phyloP scores from a whole-genome alignment of 2,888 invertebrate genomes.

The Oxyscelio sp. region DNA sequence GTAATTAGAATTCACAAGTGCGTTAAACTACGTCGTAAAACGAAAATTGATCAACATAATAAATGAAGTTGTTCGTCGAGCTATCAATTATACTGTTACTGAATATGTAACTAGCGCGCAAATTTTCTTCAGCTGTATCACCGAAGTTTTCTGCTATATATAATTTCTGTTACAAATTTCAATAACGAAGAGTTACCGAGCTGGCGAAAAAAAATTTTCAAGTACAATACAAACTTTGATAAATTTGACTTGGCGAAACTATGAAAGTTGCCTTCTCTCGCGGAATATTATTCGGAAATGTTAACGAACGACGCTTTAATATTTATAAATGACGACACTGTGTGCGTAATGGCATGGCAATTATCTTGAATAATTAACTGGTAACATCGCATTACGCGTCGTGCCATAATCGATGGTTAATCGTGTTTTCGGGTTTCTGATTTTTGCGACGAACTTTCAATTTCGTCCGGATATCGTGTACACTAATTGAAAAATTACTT shows the following conservation, averaged over 20 bases:
- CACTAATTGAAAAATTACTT: no score
- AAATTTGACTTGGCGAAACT: constrained; percentile 72
- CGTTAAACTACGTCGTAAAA: constrained; percentile 53
- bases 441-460: not conserved
- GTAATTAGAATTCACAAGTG: constrained; percentile 46
- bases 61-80: constrained; percentile 65
- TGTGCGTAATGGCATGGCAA: constrained; percentile 33
- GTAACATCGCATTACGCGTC: constrained; percentile 9
- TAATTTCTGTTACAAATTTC: constrained; percentile 71
- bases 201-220: constrained; percentile 58
- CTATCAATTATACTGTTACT: constrained; percentile 70
- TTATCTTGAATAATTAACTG: constrained; percentile 53
- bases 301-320: constrained; percentile 66
- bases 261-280: constrained; percentile 54
- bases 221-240: constrained; percentile 74
- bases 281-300: constrained; percentile 53
- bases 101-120: constrained; percentile 67
- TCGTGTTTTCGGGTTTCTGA: not conserved
- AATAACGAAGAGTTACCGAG: constrained; percentile 68
- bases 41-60: constrained; percentile 66
- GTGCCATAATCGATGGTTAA: not conserved
- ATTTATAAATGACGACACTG: constrained; percentile 53
- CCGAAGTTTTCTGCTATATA: constrained; percentile 66
- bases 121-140: constrained; percentile 69
- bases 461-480: no score